phyloP scores from a whole-genome alignment of 2,113 vertebrate species.

The Aspidoscelis tigris region DNA sequence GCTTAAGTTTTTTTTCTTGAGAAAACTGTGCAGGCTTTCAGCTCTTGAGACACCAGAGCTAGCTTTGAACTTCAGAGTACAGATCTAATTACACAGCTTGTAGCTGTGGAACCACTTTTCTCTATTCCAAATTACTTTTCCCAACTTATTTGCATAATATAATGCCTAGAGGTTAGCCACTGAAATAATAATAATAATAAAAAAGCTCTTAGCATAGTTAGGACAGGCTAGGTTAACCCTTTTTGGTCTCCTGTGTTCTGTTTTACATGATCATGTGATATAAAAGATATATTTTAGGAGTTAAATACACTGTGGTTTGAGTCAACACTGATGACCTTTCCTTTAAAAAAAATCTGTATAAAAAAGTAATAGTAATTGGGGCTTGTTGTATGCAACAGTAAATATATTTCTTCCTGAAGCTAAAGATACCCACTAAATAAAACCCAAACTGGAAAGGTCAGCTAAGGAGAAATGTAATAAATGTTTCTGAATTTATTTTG shows the following conservation, averaged over 20 bases:
- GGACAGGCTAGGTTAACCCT: constrained; percentile 71
- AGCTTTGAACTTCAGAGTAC: constrained; percentile 70
- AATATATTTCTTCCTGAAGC: neutral
- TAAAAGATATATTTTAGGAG: neutral
- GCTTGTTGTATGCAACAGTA: neutral
- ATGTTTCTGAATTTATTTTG: neutral
- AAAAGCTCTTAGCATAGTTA: constrained; percentile 60
- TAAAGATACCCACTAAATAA: neutral
- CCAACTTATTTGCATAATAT: constrained; percentile 78
- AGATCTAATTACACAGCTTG: constrained; percentile 79
- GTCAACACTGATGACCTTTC: neutral
- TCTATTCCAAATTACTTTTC: constrained; percentile 74
- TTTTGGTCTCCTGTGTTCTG: constrained; percentile 55
- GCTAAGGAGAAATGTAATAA: neutral
- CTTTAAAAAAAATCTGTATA: neutral
- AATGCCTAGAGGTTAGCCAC: constrained; percentile 68
- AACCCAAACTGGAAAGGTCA: neutral
- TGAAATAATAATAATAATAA: constrained; percentile 52
- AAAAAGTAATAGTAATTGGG: neutral
- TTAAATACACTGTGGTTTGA: neutral
- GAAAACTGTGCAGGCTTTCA: constrained; percentile 61
- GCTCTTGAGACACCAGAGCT: constrained; percentile 63
- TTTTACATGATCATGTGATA: constrained; percentile 26
- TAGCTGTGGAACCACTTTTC: constrained; percentile 69
- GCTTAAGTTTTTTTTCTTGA: constrained; percentile 64